Conservation (phyloP, 2,888 invertebrate species). For the Dendrolimus pini region DNA sequence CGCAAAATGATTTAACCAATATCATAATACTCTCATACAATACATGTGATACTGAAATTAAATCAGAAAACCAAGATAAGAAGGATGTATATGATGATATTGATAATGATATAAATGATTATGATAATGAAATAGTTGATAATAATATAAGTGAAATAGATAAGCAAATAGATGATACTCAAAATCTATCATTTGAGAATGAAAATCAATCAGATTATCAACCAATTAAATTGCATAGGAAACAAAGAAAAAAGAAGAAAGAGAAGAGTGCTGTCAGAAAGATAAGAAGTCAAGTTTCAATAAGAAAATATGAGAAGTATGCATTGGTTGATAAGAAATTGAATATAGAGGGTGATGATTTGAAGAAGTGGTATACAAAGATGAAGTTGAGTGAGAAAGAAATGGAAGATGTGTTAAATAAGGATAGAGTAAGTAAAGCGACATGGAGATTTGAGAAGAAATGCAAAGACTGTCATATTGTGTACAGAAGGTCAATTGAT, state of each 20-base stretch:
- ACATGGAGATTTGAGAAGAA: constrained; percentile 11
- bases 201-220: background rate
- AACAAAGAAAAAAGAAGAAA: background rate
- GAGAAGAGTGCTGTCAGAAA: background rate
- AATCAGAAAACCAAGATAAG: background rate
- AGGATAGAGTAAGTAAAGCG: constrained; percentile 14
- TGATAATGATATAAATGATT: constrained; percentile 1
- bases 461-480: constrained; percentile 12
- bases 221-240: background rate
- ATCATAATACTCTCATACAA: background rate
- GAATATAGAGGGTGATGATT: constrained; percentile 14
- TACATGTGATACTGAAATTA: background rate
- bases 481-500: constrained; percentile 10
- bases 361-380: constrained; percentile 10
- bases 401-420: constrained; percentile 15
- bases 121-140: background rate
- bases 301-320: constrained; percentile 10
- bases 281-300: constrained; percentile 8
- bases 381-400: constrained; percentile 12
- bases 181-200: background rate
- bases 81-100: background rate
- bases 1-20: background rate
- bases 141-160: background rate
- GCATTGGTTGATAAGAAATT: constrained; percentile 9
- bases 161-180: background rate